Base-by-base conservation (phyloP, 2,888 invertebrate genomes). In the Spatulosminthurus flaviceps region DNA sequence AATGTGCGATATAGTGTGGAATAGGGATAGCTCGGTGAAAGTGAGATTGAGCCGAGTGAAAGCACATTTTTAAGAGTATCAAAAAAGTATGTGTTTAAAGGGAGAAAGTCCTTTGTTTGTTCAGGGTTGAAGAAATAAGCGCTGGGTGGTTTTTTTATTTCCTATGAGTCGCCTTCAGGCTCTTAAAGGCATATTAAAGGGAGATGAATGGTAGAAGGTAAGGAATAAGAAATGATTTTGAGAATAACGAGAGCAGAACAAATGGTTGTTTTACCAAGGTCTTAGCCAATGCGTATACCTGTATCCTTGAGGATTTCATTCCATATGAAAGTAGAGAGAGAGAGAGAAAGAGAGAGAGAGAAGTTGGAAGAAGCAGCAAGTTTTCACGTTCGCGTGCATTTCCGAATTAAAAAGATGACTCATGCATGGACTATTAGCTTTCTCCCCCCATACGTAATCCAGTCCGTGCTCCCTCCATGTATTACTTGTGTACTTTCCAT, bases 391-490 rank as follows among this genome's bases (percentile, higher is more conserved):
- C 21, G 22, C 67, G n/a, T 76, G 43, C 67, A 51, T 76, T 76
- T 76, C 69, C 42, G 69, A 76, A 76, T 76, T 76, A 76, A 67
- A 76, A 76, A 26, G 42, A 76, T 74, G 74, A 74, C 74, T 76
- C 76, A 76, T 67, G 43, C 76, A 64, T 73, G 60, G 73, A n/a
- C 73, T 73, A 51, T 60, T 76, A 66, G 64, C 64, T 41, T 70
- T 70, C 70, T n/a, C n/a, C n/a, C n/a, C 70, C 70, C 34, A 70
- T 70, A 21, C 29, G 70, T 34, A 21, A n/a, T 21, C 7, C 51
- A 4, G 1, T 51, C 51, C 51, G 9, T 51, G 19, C 41, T 41
- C 41, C n/a, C n/a, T n/a, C n/a, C n/a, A n/a, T 41, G 41, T 41
- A 41, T 41, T 41, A 41, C 9, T 41, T 9, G 41, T 41, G 41